Evolutionary conservation across 1,140 invertebrate species (phyloP).

Genomic region (Drosophila triauraria): DNA sequence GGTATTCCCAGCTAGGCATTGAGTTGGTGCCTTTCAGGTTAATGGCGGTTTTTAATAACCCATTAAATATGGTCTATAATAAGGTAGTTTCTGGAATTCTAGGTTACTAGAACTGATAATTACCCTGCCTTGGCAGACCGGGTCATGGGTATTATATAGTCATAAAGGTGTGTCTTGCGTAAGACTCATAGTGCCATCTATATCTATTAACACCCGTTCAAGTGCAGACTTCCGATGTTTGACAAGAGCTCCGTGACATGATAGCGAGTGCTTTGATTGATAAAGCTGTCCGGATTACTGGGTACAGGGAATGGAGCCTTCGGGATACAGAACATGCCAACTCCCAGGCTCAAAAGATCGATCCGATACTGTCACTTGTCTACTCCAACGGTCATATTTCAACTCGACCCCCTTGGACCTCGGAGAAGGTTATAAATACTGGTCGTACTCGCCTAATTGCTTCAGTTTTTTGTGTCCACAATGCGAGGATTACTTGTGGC

Average conservation of each 20-base stretch:
- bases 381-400: conserved; percentile 7
- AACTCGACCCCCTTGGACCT: not conserved
- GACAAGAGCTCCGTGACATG: conserved; percentile 34
- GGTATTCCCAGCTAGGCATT: conserved; percentile 11
- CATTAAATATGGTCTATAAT: conserved; percentile 5
- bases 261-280: conserved; percentile 32
- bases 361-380: conserved; percentile 29
- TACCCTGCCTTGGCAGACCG: not conserved
- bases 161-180: conserved; percentile 4
- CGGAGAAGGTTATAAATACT: conserved; percentile 21
- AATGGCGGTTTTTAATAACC: not conserved
- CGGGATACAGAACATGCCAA: conserved; percentile 23
- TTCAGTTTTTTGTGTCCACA: not conserved
- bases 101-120: not conserved
- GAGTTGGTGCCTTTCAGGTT: not conserved
- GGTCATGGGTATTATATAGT: not conserved
- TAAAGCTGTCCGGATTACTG: conserved; percentile 10
- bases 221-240: conserved; percentile 29
- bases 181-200: conserved; percentile 5
- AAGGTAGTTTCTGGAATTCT: not conserved
- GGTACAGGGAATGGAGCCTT: not conserved
- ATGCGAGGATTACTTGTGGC: conserved; percentile 51
- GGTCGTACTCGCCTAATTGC: not conserved
- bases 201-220: conserved; percentile 21
- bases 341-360: conserved; percentile 26